Conservation (phyloP, 2,888 invertebrate species). For the Drosophila acutilabella region DNA sequence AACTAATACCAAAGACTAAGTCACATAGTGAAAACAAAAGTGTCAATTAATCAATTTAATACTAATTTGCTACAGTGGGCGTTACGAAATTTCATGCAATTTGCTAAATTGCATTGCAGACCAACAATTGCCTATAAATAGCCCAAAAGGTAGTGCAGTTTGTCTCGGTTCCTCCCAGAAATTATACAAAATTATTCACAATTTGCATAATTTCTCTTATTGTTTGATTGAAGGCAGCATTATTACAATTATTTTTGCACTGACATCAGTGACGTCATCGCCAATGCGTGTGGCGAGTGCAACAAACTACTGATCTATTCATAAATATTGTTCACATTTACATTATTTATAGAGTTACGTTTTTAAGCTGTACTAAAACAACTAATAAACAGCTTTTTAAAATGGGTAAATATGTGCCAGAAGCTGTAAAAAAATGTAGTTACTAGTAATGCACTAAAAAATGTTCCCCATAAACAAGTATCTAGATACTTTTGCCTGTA, state of each 20-base stretch:
- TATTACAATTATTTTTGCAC: slow-evolving; percentile 6
- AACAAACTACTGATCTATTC: slow-evolving; percentile 17
- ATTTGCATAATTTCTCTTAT: slow-evolving; percentile 56
- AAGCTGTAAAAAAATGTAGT: background rate
- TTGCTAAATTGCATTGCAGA: slow-evolving; percentile 51
- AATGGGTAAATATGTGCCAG: slow-evolving; percentile 64
- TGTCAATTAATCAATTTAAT: slow-evolving; percentile 43
- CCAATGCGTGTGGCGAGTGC: slow-evolving; percentile 23
- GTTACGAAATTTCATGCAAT: slow-evolving; percentile 63
- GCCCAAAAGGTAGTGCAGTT: slow-evolving; percentile 64
- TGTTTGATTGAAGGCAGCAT: slow-evolving; percentile 8
- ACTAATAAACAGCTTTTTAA: slow-evolving; percentile 27
- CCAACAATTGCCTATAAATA: slow-evolving; percentile 69
- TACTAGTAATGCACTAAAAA: background rate
- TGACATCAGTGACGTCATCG: slow-evolving; percentile 30
- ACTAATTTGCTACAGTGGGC: slow-evolving; percentile 25
- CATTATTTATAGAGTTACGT: slow-evolving; percentile 17
- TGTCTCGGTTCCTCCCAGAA: slow-evolving; percentile 35
- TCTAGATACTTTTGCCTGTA: background rate
- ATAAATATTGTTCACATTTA: slow-evolving; percentile 3
- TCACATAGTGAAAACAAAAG: slow-evolving; percentile 48
- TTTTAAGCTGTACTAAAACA: slow-evolving; percentile 18
- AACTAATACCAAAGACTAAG: background rate
- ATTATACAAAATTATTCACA: slow-evolving; percentile 34
- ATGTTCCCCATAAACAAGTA: background rate